phyloP scores from a whole-genome alignment of 37 sponge, comb jelly and placozoan genomes.

The Beroe ovata region DNA sequence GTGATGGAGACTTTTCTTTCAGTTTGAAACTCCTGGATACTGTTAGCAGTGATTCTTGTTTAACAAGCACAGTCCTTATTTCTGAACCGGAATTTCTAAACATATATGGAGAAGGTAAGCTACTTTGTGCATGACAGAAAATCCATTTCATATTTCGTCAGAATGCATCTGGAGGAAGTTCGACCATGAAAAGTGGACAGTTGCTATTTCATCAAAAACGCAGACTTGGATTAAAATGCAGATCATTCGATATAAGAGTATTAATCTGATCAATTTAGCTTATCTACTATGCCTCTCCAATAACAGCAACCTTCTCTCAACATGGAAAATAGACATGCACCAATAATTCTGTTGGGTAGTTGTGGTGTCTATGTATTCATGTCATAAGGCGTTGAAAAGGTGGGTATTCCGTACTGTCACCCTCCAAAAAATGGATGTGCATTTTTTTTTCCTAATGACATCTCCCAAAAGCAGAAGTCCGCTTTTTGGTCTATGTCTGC shows the following conservation, averaged over 20 bases:
- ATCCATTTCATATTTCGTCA: background rate
- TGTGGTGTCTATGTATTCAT: too few species aligned
- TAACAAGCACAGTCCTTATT: slow-evolving; percentile 8
- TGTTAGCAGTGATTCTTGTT: background rate
- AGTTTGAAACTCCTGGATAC: background rate
- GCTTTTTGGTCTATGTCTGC: too few species aligned
- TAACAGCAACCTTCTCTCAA: background rate
- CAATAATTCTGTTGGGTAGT: too few species aligned
- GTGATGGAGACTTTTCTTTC: slow-evolving; percentile 39
- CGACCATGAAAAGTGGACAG: background rate
- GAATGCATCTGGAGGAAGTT: background rate
- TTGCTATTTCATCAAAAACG: background rate
- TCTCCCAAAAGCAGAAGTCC: too few species aligned
- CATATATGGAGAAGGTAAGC: slow-evolving; percentile 13
- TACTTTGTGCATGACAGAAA: background rate
- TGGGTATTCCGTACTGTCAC: too few species aligned
- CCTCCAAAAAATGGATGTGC: too few species aligned
- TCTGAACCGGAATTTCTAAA: background rate
- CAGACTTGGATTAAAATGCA: too few species aligned
- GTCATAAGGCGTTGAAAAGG: too few species aligned
- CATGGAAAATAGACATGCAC: too few species aligned
- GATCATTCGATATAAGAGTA: too few species aligned
- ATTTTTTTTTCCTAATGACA: too few species aligned
- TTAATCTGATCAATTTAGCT: too few species aligned
- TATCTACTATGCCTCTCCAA: background rate